These are phyloP conservation scores for Euzetes globulus DNA, from an alignment of 2,888 invertebrate species.

Conservation along the genomic window DNA sequence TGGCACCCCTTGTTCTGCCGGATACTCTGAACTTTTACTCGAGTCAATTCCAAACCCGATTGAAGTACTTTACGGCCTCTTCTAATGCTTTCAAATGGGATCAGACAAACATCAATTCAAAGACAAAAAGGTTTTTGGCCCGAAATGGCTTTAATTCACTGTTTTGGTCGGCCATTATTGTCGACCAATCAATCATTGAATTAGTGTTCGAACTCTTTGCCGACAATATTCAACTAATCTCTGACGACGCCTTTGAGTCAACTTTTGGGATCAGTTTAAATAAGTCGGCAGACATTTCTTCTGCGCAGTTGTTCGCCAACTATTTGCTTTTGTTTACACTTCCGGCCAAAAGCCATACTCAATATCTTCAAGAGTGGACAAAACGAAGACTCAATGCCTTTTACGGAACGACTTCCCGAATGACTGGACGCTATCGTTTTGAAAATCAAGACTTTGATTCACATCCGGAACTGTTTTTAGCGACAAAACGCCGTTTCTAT, in stretches of 20 bases:
- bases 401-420: no score
- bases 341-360: not conserved
- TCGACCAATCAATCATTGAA: not conserved
- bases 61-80: not conserved
- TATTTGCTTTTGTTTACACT: not conserved
- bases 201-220: not conserved
- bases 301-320: not conserved
- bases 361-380: not conserved
- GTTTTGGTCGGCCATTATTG: not conserved
- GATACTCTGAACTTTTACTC: no score
- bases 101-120: not conserved
- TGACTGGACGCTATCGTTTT: not conserved
- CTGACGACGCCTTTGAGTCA: not conserved
- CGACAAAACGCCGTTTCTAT: not conserved
- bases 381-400: not conserved
- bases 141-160: conserved; percentile 4
- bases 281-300: not conserved
- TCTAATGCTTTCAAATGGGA: not conserved
- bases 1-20: no score
- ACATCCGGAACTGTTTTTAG: not conserved
- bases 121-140: not conserved
- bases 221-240: not conserved
- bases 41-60: not conserved
- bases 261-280: not conserved
- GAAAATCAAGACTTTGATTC: not conserved